A percentile compares a stretch with the other conserved stretches of the same genome.
Conservation (phyloP, 1,140 invertebrate genomes). For the Drosophila navojoa region DNA sequence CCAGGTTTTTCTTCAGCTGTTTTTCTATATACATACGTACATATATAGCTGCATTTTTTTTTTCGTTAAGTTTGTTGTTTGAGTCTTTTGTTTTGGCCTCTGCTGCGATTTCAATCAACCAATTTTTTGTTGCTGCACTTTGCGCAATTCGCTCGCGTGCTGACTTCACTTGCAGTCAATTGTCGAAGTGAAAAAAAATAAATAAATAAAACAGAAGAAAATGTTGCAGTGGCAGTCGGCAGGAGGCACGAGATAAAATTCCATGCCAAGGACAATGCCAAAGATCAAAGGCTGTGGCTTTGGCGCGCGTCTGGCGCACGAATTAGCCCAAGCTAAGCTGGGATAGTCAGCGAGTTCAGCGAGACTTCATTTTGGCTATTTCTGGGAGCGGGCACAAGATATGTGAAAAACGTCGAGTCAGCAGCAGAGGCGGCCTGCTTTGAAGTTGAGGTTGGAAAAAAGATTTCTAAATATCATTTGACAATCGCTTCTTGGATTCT, state of each 20-base stretch:
- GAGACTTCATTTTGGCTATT: not conserved
- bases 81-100: slow-evolving; percentile 57
- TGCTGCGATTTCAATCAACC: slow-evolving; percentile 49
- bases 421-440: slow-evolving; percentile 3
- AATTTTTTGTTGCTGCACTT: slow-evolving; percentile 11
- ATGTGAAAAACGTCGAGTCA: not conserved
- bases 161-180: slow-evolving; percentile 9
- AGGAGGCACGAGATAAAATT: slow-evolving; percentile 8
- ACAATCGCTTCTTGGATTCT: slow-evolving; percentile 5
- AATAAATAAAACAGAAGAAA: not conserved
- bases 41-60: slow-evolving; percentile 3
- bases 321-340: slow-evolving; percentile 14
- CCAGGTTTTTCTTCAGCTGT: slow-evolving; percentile 6
- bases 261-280: slow-evolving; percentile 66
- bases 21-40: slow-evolving; percentile 4
- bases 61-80: slow-evolving; percentile 53
- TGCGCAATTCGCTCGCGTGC: slow-evolving; percentile 61
- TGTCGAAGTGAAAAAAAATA: not conserved
- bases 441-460: not conserved
- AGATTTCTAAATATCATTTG: slow-evolving; percentile 5
- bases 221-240: slow-evolving; percentile 6
- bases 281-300: slow-evolving; percentile 52
- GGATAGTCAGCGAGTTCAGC: slow-evolving; percentile 11
- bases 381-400: not conserved
- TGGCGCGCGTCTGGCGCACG: slow-evolving; percentile 26